phyloP scores from a whole-genome alignment of 1,140 invertebrate species.

The Goniozus legneri region DNA sequence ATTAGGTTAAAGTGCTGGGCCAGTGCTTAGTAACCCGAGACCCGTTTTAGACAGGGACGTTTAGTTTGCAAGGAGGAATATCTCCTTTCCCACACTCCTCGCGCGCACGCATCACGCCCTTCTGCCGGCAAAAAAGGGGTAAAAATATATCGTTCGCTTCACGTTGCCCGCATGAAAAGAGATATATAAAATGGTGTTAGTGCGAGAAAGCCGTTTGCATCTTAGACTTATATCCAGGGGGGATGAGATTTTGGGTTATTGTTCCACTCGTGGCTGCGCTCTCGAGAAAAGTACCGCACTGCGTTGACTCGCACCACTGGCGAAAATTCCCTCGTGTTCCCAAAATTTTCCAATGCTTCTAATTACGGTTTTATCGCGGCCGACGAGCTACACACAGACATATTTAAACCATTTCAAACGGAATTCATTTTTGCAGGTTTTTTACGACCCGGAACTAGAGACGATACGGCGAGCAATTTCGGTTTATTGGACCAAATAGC shows the following conservation, averaged over 20 bases:
- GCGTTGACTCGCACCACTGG: too few relatives aligned
- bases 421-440: constrained; percentile 61
- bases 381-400: too few relatives aligned
- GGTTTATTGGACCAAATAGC: constrained; percentile 86
- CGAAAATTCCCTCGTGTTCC: too few relatives aligned
- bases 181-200: too few relatives aligned
- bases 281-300: too few relatives aligned
- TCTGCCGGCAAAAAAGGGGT: constrained; percentile 19
- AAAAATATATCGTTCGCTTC: constrained; percentile 27
- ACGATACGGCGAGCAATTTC: constrained; percentile 76
- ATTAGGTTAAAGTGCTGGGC: constrained; percentile 43
- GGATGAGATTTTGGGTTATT: not conserved
- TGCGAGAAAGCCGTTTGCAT: constrained; percentile 12
- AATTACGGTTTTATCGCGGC: too few relatives aligned
- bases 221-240: too few relatives aligned
- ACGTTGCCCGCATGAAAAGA: constrained; percentile 9
- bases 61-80: constrained; percentile 24
- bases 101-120: not conserved
- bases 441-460: constrained; percentile 69
- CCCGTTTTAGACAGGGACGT: constrained; percentile 11
- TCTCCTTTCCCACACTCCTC: constrained; percentile 12
- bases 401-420: too few relatives aligned
- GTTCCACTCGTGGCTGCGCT: not conserved
- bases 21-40: constrained; percentile 36
- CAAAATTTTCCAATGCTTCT: too few relatives aligned